A percentile compares a stretch with the other conserved stretches of the same genome.
Evolutionary conservation across 2,797 vertebrate species (phyloP).

Genomic region (Labeo calbasu): DNA sequence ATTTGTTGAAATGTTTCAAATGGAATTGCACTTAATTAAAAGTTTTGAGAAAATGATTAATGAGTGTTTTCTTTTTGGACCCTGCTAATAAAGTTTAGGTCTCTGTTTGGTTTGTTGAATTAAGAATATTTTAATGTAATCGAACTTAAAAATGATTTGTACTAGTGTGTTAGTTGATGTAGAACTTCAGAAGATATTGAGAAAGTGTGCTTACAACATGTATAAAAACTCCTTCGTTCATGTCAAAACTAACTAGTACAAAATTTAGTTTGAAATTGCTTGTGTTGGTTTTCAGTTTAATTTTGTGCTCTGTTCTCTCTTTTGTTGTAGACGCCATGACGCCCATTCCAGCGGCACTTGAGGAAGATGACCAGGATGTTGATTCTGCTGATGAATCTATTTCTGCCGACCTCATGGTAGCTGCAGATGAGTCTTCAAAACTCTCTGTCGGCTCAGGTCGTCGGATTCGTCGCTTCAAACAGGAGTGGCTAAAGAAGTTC

Average conservation of each 20-base stretch:
- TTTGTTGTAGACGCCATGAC: slow-evolving; percentile 87
- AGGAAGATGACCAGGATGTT: slow-evolving; percentile 93
- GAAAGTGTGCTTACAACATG: neutral
- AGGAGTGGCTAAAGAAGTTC: slow-evolving; percentile 98
- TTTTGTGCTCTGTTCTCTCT: slow-evolving; percentile 36
- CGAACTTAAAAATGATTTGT: neutral
- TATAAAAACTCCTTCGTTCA: neutral
- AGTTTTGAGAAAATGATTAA: slow-evolving; percentile 13
- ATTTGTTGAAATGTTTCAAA: slow-evolving; percentile 30
- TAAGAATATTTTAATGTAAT: neutral
- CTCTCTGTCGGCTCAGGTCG: slow-evolving; percentile 82
- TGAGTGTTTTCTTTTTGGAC: slow-evolving; percentile 34
- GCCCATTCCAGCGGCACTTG: slow-evolving; percentile 83
- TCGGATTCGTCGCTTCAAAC: slow-evolving; percentile 94
- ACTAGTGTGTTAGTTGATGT: neutral
- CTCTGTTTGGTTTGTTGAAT: slow-evolving; percentile 1
- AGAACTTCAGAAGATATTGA: neutral
- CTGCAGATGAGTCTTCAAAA: slow-evolving; percentile 87
- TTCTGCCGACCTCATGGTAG: slow-evolving; percentile 86
- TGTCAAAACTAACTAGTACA: neutral
- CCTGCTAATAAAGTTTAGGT: neutral
- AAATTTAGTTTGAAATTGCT: neutral
- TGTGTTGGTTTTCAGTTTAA: neutral
- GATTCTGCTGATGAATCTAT: slow-evolving; percentile 95
- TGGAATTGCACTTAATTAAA: slow-evolving; percentile 34